A percentile compares a stretch with the other conserved stretches of the same genome.
Evolutionary conservation across 2,797 vertebrate genomes (phyloP).

Genomic region (Sebastes kiyomatsui): DNA sequence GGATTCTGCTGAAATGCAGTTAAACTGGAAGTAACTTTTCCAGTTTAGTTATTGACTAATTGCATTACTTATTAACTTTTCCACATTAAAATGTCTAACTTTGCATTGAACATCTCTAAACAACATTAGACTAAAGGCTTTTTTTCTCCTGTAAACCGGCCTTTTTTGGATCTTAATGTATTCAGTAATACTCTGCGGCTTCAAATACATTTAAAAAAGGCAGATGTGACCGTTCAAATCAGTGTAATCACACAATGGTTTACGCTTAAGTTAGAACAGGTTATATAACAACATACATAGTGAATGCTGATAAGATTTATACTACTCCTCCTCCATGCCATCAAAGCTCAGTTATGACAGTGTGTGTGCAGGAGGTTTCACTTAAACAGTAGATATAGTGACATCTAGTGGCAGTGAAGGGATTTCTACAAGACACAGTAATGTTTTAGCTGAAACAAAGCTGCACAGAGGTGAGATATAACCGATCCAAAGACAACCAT

Average conservation of each 20-base stretch:
- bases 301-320: background rate
- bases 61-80: background rate
- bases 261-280: background rate
- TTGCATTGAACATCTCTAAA: background rate
- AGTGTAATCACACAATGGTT: background rate
- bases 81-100: background rate
- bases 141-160: background rate
- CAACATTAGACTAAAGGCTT: background rate
- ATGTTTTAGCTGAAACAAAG: background rate
- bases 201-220: background rate
- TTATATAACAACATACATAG: background rate
- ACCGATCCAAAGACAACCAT: background rate
- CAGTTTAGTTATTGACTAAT: background rate
- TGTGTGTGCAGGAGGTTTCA: background rate
- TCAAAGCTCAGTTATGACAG: background rate
- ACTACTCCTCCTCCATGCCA: background rate
- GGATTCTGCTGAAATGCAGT: background rate
- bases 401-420: conserved; percentile 50
- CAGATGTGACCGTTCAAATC: background rate
- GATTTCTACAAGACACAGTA: background rate
- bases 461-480: background rate
- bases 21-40: background rate
- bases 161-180: background rate
- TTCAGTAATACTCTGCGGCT: background rate
- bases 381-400: conserved; percentile 8